A percentile compares a stretch with the other conserved stretches of the same genome.
phyloP scores from a whole-genome alignment of 2,888 invertebrate species.

The Eristalis tenax region DNA sequence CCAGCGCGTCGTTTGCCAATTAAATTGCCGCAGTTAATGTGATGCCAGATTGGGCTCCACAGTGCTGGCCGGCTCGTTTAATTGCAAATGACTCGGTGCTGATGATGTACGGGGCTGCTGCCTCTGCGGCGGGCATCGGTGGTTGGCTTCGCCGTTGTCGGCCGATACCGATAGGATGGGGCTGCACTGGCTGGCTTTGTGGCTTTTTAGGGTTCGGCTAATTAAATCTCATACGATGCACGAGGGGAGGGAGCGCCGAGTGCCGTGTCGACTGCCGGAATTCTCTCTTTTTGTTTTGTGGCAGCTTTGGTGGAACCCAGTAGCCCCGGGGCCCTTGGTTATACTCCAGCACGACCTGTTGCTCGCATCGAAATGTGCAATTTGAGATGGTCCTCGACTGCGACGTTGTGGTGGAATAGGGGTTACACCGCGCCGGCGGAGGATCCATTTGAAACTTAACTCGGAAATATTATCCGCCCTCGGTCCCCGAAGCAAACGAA shows the following conservation, averaged over 20 bases:
- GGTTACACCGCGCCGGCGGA: neutral
- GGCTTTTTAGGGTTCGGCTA: conserved; percentile 68
- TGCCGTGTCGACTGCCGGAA: neutral
- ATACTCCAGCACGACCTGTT: conserved; percentile 67
- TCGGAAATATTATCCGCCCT: conserved; percentile 22
- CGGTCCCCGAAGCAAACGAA: neutral
- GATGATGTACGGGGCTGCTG: conserved; percentile 52
- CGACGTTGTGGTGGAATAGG: neutral
- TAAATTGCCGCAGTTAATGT: conserved; percentile 71
- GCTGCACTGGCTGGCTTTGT: conserved; percentile 55
- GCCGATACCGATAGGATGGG: conserved; percentile 13
- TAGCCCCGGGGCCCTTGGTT: conserved; percentile 54
- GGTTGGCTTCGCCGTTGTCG: conserved; percentile 16
- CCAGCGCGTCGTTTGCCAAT: conserved; percentile 71
- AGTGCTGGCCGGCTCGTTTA: conserved; percentile 62
- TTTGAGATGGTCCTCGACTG: conserved; percentile 43
- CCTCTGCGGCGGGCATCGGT: conserved; percentile 22
- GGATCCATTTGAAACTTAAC: neutral
- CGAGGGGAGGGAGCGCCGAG: conserved; percentile 19
- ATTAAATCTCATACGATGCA: conserved; percentile 60
- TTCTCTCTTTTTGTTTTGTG: conserved; percentile 11
- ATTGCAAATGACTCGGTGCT: conserved; percentile 64
- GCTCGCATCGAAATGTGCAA: conserved; percentile 58
- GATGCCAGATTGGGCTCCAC: conserved; percentile 67
- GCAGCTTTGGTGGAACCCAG: conserved; percentile 39